Evolutionary conservation across 2,797 vertebrate species (phyloP).

Genomic region (Gephyroberyx darwinii): DNA sequence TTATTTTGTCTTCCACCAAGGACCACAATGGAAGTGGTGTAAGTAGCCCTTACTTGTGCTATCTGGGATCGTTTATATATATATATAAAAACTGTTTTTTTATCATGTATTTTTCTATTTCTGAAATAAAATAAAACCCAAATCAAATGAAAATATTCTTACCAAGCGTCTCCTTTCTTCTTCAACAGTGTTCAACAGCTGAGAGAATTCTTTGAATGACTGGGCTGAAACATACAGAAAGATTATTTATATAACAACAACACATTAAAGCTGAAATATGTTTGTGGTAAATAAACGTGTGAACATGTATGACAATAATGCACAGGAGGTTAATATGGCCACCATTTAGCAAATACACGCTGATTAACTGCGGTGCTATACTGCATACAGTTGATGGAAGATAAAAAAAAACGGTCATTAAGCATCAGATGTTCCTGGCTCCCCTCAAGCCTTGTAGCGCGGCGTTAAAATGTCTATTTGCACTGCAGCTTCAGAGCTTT

Average conservation of each 20-base stretch:
- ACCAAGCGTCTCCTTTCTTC: conserved; percentile 94
- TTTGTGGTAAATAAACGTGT: conserved; percentile 33
- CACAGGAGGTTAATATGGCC: conserved; percentile 43
- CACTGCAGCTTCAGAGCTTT: conserved; percentile 60
- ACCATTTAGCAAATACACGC: conserved; percentile 22
- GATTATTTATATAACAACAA: neutral
- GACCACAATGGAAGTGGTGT: neutral
- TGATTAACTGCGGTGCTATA: conserved; percentile 34
- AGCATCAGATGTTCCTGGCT: conserved; percentile 67
- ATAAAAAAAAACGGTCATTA: conserved; percentile 50
- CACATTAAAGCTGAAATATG: conserved; percentile 10
- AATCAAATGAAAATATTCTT: conserved; percentile 64
- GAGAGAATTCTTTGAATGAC: conserved; percentile 95
- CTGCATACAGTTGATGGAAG: conserved; percentile 12
- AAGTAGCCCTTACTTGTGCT: neutral
- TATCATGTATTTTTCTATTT: neutral
- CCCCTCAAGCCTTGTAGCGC: conserved; percentile 45
- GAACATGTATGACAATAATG: conserved; percentile 14
- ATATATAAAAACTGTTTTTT: neutral
- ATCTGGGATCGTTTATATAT: neutral
- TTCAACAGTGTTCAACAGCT: conserved; percentile 92
- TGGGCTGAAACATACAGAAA: conserved; percentile 83
- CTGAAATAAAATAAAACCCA: conserved; percentile 1
- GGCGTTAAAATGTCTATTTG: conserved; percentile 72
- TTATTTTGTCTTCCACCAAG: neutral